phyloP scores from a whole-genome alignment of 2,888 invertebrate genomes.

The Eristalis intricaria region DNA sequence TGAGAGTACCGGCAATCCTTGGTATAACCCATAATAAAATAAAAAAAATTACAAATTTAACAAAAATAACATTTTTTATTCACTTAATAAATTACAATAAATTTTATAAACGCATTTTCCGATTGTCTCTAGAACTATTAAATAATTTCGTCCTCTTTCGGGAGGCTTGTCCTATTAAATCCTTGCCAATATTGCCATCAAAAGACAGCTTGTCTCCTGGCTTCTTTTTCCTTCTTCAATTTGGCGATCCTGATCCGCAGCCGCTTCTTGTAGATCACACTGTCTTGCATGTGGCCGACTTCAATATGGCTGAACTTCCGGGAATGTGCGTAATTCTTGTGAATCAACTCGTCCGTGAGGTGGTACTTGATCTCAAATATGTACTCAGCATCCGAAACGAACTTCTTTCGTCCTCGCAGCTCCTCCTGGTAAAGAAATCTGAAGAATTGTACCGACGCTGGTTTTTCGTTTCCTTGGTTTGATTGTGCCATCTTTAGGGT shows the following conservation, averaged over 20 bases:
- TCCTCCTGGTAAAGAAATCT: not conserved
- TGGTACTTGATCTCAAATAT: constrained; percentile 11
- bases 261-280: constrained; percentile 5
- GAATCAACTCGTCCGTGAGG: constrained; percentile 14
- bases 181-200: too few species aligned
- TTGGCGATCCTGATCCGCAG: not conserved
- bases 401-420: not conserved
- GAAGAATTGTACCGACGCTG: not conserved
- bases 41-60: too few species aligned
- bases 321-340: not conserved
- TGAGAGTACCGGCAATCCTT: too few species aligned
- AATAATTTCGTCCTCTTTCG: too few species aligned
- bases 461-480: not conserved
- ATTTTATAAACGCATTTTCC: too few species aligned
- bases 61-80: too few species aligned
- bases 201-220: not conserved
- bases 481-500: not conserved
- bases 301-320: not conserved
- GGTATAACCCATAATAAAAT: too few species aligned
- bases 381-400: not conserved
- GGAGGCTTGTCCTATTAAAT: too few species aligned
- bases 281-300: constrained; percentile 13
- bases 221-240: not conserved
- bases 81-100: too few species aligned
- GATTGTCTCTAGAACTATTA: too few species aligned